These are phyloP conservation scores for Polydrusus tereticollis DNA, from an alignment of 2,888 invertebrate genomes.

Conservation along the genomic window DNA sequence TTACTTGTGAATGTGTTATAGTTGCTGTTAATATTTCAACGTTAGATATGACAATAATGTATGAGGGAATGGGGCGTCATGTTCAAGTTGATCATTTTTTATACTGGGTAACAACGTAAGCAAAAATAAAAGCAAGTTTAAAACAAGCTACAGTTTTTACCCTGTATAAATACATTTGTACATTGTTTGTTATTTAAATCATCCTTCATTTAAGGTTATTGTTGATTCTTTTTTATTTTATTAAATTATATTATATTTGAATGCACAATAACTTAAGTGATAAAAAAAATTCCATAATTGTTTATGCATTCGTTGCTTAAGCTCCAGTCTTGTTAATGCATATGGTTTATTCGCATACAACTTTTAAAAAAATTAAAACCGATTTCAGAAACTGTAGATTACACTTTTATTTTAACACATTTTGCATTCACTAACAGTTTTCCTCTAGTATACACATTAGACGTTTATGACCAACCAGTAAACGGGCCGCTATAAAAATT, in stretches of 20 bases:
- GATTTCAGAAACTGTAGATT: not conserved
- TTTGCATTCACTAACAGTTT: not conserved
- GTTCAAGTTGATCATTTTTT: conserved; percentile 48
- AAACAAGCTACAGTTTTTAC: not conserved
- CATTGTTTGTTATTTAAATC: conserved; percentile 8
- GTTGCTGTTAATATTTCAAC: conserved; percentile 59
- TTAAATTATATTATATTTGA: not conserved
- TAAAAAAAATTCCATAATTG: conserved; percentile 4
- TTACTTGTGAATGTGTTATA: conserved; percentile 54
- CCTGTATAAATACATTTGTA: not conserved
- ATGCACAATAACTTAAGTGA: conserved; percentile 10
- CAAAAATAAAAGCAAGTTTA: too few species aligned
- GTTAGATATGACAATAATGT: conserved; percentile 64
- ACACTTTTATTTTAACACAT: conserved; percentile 12
- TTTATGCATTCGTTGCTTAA: not conserved
- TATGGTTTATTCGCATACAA: conserved; percentile 2
- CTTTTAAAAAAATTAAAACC: conserved; percentile 12
- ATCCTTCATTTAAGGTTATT: not conserved
- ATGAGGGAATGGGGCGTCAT: conserved; percentile 63
- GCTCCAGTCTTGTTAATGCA: conserved; percentile 9
- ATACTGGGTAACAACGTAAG: conserved; percentile 8
- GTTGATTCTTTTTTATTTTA: conserved; percentile 2
- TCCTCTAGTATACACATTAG: too few species aligned
- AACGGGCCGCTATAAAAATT: too few species aligned
- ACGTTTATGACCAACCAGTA: too few species aligned